Percentiles rank a stretch among this genome's conserved stretches.
These are phyloP conservation scores for Aradus depressus DNA, from an alignment of 2,888 invertebrate genomes.

Conservation along the genomic window DNA sequence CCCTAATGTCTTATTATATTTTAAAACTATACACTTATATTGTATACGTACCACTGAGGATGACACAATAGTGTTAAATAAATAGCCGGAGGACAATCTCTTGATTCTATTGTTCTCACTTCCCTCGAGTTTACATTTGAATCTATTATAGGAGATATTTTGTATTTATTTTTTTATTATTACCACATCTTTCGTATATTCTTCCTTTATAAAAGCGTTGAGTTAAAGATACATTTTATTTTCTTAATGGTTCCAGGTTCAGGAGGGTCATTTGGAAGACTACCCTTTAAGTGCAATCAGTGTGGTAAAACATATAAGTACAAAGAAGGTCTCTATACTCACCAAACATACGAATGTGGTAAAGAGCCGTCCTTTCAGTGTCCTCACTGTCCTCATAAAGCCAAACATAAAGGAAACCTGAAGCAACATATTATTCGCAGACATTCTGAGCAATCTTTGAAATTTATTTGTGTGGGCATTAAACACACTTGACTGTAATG, in stretches of 20 bases:
- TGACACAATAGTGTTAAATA: too few species aligned
- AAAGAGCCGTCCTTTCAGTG: constrained; percentile 44
- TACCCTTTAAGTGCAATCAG: constrained; percentile 2
- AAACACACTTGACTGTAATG: too few species aligned
- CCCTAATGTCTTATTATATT: too few species aligned
- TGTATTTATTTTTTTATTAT: background rate
- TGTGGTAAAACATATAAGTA: constrained; percentile 25
- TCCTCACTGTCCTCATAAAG: constrained; percentile 37
- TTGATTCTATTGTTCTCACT: too few species aligned
- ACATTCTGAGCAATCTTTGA: constrained; percentile 13
- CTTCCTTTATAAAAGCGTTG: background rate
- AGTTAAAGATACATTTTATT: too few species aligned
- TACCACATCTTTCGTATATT: background rate
- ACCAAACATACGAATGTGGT: constrained; percentile 47
- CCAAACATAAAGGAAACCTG: constrained; percentile 38
- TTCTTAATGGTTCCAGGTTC: too few species aligned
- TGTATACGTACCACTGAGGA: too few species aligned
- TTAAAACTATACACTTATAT: too few species aligned
- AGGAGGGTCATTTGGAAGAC: background rate
- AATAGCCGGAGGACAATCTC: too few species aligned
- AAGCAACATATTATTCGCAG: constrained; percentile 24
- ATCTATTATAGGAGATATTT: background rate
- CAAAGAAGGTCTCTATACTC: constrained; percentile 23
- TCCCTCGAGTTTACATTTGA: too few species aligned
- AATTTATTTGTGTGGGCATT: too few species aligned